Evolutionary conservation across 2,113 vertebrate genomes (phyloP), one percentile per base, ranked within the genome.

Genomic region (Siphamia tubifer): DNA sequence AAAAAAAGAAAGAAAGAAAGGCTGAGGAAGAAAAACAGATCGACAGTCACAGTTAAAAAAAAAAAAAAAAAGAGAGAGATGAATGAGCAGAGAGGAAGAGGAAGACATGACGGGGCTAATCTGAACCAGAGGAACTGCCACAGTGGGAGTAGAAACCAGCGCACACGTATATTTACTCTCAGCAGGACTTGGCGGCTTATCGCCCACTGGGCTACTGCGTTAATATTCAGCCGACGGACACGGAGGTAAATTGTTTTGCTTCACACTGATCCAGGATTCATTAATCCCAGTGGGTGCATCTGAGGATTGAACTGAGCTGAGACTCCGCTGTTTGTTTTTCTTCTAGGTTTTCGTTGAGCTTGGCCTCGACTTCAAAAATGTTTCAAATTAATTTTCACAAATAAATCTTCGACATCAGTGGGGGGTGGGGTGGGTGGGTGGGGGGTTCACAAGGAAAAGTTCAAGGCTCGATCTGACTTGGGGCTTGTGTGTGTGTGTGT

Each of bases 211-310:
- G 56, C n/a, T 58, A 19, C 47, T 52, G 43, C 38, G 53, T 79
- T 73, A 64, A 56, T 73, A 66, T 79, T 58, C 74, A 52, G 58
- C 58, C 34, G 38, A 54, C 8, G 31, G 34, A 17, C 66, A 35
- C 34, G 55, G 62, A 73, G 19, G 34, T 64, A 60, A 63, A 70
- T 62, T 65, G 67, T 82, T 84, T 69, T 30, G 54, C 62, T 49
- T 76, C 74, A 66, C 44, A 34, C 70, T 74, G 77, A 64, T 83
- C 39, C 23, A 1, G 27, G 25, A 23, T 60, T 63, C 21, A 60
- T 73, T 67, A 64, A 47, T 69, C 54, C 16, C 30, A 64, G 57
- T 32, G 55, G 54, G 56, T 4, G 54, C 44, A 55, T 43, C 52
- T 23, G 56, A 30, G 13, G 51, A 28, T 39, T 36, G 30, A 40